Evolutionary conservation across 2,113 vertebrate species (phyloP).

Genomic region (Emydura subglobosa): DNA sequence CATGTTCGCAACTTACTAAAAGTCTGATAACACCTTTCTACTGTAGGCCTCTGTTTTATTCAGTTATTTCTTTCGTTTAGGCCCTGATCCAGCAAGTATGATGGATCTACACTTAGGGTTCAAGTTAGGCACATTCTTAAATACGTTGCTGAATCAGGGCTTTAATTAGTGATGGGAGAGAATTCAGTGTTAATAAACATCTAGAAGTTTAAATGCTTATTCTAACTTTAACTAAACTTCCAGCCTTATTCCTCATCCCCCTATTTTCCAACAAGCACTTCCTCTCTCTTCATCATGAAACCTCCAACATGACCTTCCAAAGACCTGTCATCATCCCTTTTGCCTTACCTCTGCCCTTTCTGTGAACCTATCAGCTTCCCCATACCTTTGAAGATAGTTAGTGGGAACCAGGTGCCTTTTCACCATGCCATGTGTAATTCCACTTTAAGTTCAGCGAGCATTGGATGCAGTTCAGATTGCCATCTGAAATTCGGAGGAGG

Average conservation of each 20-base stretch:
- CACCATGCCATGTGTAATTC: not conserved
- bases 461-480: not conserved
- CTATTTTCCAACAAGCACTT: not conserved
- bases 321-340: not conserved
- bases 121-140: not conserved
- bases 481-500: not conserved
- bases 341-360: not conserved
- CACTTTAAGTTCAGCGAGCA: not conserved
- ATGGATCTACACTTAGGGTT: not conserved
- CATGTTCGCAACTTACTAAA: fast-evolving
- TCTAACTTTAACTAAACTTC: not conserved
- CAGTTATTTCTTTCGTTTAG: not conserved
- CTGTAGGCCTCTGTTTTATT: not conserved
- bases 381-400: not conserved
- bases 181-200: not conserved
- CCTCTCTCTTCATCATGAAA: not conserved
- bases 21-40: not conserved
- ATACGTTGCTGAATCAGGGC: not conserved
- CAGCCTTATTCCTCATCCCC: not conserved
- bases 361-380: not conserved
- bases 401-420: not conserved
- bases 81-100: not conserved
- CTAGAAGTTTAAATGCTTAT: not conserved
- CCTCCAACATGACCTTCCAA: not conserved
- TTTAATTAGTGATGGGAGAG: not conserved